These are phyloP conservation scores for Panthera tigris DNA, from an alignment of 2,113 vertebrate genomes.

Conservation along the genomic window DNA sequence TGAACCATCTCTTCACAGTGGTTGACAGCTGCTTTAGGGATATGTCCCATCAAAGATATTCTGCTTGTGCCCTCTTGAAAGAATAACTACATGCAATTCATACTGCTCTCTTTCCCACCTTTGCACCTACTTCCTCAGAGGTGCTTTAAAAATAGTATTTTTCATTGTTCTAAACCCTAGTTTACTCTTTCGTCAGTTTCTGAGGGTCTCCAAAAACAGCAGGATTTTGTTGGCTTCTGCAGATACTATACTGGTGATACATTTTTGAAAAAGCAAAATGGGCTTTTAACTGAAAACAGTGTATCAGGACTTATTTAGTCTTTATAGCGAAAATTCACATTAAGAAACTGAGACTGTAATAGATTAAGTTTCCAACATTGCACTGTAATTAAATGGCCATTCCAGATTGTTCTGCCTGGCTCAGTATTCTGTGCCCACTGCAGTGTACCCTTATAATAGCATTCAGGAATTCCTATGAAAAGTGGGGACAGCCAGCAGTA, in stretches of 20 bases:
- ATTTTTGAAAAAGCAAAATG: background rate
- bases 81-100: background rate
- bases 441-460: background rate
- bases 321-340: background rate
- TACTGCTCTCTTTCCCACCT: background rate
- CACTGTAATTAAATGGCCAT: background rate
- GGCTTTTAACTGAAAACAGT: background rate
- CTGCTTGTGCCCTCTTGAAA: background rate
- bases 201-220: background rate
- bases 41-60: background rate
- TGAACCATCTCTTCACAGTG: background rate
- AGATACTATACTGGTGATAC: background rate
- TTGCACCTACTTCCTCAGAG: background rate
- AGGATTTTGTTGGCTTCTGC: background rate
- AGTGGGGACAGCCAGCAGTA: background rate
- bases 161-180: background rate
- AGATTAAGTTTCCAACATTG: background rate
- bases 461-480: background rate
- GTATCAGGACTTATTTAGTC: background rate
- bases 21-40: background rate
- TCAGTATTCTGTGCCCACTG: background rate
- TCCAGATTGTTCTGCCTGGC: background rate
- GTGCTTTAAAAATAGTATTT: background rate
- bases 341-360: background rate
- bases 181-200: background rate